Evolutionary conservation across 37 sponge, comb jelly and placozoan species (phyloP).

Genomic region (Oscarella lobularis): DNA sequence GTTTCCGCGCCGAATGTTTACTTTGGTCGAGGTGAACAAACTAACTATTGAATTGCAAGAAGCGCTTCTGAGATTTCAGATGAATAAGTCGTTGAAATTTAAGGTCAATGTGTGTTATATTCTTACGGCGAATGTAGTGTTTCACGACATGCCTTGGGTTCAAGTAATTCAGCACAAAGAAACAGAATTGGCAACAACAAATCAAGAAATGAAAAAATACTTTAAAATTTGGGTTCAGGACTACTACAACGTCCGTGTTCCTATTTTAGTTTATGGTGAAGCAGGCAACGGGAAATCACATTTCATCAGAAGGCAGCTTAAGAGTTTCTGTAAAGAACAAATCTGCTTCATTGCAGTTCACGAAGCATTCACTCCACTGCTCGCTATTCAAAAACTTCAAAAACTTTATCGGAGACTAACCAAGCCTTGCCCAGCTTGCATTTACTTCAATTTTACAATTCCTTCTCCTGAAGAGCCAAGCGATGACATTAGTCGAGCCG

Average conservation of each 20-base stretch:
- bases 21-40: neutral
- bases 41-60: neutral
- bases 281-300: constrained; percentile 67
- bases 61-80: neutral
- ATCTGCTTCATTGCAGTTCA: constrained; percentile 32
- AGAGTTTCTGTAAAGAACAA: neutral
- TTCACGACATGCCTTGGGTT: neutral
- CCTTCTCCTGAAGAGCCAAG: constrained; percentile 28
- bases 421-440: neutral
- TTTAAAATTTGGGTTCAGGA: neutral
- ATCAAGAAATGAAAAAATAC: neutral
- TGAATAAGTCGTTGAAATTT: neutral
- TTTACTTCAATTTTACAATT: constrained; percentile 66
- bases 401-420: constrained; percentile 9
- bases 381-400: constrained; percentile 33
- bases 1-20: neutral
- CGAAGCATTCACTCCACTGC: constrained; percentile 46
- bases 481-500: constrained; percentile 23
- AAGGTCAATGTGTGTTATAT: neutral
- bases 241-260: neutral
- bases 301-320: constrained; percentile 32
- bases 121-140: neutral
- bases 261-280: neutral
- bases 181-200: neutral
- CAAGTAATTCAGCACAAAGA: neutral